Evolutionary conservation across 2,113 vertebrate genomes (phyloP), one percentile per base, ranked within the genome.

Genomic region (Chrysochloris asiatica): DNA sequence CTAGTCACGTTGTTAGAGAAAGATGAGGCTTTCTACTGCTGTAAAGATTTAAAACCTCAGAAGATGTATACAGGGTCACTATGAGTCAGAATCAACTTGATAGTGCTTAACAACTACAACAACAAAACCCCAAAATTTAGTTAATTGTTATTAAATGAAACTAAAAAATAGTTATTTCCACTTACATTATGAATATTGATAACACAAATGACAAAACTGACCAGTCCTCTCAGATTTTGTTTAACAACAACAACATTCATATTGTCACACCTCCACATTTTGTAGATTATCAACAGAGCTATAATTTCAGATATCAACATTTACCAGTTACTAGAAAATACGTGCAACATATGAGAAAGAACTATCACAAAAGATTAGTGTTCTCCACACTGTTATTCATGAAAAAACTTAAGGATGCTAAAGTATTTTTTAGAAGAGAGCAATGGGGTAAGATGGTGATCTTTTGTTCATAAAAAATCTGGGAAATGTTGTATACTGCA

Each of bases 401-500:
- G 4, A 36, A 4, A 80, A 83, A 73, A 38, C 12, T 75, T 6
- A 79, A 78, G 47, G 4, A 19, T 43, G 3, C 9, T 88, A 47
- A 12, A 75, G 19, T 1, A 22, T 8, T 30, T 67, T 85, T 56
- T 61, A 19, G 13, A 56, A 2, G 2, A 78, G 11, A 80, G 52
- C 30, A n/a, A 41, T 5, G 1, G 8, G 0, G 1, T 43, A 30
- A 80, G 16, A 33, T 4, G 2, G 2, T 52, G 14, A 36, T 52
- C 17, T 72, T 71, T 9, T 59, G 43, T 69, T 69, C 21, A 45
- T 36, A 41, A 8, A 41, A 54, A 61, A 13, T 67, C 4, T 50
- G 43, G 36, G 2, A 17, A 76, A 7, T 45, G 11, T 4, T 24
- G 0, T 30, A 4, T 47, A 2, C 4, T 41, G 5, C 33, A 0